Percentiles rank a stretch among this genome's conserved stretches.
These are phyloP conservation scores for Epizoanthus illoricatus DNA, from an alignment of 92 coral and sea anemone species.

Conservation along the genomic window DNA sequence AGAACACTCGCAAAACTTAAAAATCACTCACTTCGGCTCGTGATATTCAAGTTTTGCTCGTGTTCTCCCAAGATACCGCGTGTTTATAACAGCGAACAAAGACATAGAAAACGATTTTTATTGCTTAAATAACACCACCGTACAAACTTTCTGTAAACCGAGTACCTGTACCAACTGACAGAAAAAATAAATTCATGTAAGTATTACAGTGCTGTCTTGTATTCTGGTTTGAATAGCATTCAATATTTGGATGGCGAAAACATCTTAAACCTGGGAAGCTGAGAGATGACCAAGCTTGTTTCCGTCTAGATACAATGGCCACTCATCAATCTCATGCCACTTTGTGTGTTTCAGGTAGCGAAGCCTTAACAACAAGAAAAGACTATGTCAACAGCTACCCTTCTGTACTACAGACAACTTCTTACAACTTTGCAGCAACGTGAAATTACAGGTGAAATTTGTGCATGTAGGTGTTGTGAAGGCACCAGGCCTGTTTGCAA, in stretches of 20 bases:
- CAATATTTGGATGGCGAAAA: constrained; percentile 55
- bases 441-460: constrained; percentile 62
- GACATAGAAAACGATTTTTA: too few relatives aligned
- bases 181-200: too few relatives aligned
- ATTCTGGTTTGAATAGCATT: constrained; percentile 44
- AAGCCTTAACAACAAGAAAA: constrained; percentile 56
- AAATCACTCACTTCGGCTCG: too few relatives aligned
- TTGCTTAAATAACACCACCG: constrained; percentile 18
- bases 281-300: constrained; percentile 88
- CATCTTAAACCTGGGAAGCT: constrained; percentile 59
- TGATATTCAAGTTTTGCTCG: too few relatives aligned
- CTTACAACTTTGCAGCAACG: constrained; percentile 68
- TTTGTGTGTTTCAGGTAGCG: constrained; percentile 56
- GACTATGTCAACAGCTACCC: constrained; percentile 67
- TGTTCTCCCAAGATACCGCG: too few relatives aligned
- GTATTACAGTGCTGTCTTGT: constrained; percentile 31
- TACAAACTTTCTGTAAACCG: neutral
- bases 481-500: constrained; percentile 52
- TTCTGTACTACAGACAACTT: constrained; percentile 67
- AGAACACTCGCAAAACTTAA: too few relatives aligned
- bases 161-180: constrained; percentile 2
- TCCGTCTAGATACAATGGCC: constrained; percentile 64
- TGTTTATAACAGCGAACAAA: too few relatives aligned
- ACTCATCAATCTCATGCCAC: constrained; percentile 62
- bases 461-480: constrained; percentile 70